phyloP scores from a whole-genome alignment of 2,888 invertebrate species.

The Bimastos eiseni region DNA sequence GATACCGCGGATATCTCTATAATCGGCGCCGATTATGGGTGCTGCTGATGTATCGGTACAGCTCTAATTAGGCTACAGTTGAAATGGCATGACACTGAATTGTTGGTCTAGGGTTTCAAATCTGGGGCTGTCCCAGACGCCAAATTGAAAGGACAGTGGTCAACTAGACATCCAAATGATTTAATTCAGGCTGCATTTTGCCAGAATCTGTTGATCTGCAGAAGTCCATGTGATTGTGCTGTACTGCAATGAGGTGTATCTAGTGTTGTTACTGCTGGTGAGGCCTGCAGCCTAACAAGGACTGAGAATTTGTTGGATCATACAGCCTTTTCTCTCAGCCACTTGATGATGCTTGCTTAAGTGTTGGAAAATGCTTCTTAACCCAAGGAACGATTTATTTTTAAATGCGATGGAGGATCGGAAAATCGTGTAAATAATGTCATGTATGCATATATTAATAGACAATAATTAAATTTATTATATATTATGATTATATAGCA shows the following conservation, averaged over 20 bases:
- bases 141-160: background rate
- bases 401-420: background rate
- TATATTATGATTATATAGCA: background rate
- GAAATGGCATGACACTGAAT: too few relatives aligned
- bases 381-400: background rate
- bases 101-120: too few relatives aligned
- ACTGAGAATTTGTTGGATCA: background rate
- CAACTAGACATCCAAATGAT: background rate
- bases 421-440: background rate
- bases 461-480: too few relatives aligned
- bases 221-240: background rate
- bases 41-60: too few relatives aligned
- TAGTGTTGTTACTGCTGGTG: background rate
- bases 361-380: background rate
- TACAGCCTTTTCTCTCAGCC: background rate
- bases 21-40: too few relatives aligned
- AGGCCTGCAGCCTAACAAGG: background rate
- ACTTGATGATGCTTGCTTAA: background rate
- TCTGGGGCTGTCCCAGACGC: too few relatives aligned
- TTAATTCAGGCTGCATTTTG: background rate
- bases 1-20: too few relatives aligned
- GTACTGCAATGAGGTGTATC: background rate
- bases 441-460: background rate
- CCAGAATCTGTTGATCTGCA: background rate
- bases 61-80: too few relatives aligned